A percentile compares a stretch with the other conserved stretches of the same genome.
phyloP scores from a whole-genome alignment of 2,888 invertebrate genomes.

The Argyra leucocephala region DNA sequence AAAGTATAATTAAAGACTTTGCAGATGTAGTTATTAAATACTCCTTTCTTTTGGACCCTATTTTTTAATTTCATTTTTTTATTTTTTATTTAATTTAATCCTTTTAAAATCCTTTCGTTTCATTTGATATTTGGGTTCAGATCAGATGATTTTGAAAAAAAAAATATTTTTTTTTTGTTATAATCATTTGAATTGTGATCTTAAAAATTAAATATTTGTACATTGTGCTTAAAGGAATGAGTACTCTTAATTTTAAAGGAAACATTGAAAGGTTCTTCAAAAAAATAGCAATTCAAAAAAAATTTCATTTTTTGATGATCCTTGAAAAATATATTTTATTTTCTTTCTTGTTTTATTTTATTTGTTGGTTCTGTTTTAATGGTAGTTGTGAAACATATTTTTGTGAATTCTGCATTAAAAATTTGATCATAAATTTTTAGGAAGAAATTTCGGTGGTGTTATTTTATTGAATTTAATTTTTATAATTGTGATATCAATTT shows the following conservation, averaged over 20 bases:
- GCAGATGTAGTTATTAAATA: constrained; percentile 5
- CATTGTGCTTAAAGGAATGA: background rate
- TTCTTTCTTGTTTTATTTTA: background rate
- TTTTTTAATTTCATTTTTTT: background rate
- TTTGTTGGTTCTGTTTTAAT: no score
- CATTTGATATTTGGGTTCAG: background rate
- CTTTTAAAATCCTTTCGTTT: constrained; percentile 6
- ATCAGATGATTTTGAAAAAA: background rate
- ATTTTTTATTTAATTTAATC: background rate
- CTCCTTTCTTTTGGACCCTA: background rate
- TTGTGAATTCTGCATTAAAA: no score
- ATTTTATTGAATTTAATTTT: no score
- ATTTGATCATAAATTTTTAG: no score
- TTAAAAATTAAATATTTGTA: no score
- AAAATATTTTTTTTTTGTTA: background rate
- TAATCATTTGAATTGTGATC: no score
- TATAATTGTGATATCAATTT: no score
- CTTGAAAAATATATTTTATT: background rate
- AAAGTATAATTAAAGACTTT: background rate
- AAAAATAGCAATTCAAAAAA: background rate
- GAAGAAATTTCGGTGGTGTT: no score
- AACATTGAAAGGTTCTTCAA: background rate
- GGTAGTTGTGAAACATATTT: no score
- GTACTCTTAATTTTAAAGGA: background rate
- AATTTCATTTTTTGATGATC: background rate